phyloP scores from a whole-genome alignment of 2,113 vertebrate genomes.

The Chaetops frenatus region DNA sequence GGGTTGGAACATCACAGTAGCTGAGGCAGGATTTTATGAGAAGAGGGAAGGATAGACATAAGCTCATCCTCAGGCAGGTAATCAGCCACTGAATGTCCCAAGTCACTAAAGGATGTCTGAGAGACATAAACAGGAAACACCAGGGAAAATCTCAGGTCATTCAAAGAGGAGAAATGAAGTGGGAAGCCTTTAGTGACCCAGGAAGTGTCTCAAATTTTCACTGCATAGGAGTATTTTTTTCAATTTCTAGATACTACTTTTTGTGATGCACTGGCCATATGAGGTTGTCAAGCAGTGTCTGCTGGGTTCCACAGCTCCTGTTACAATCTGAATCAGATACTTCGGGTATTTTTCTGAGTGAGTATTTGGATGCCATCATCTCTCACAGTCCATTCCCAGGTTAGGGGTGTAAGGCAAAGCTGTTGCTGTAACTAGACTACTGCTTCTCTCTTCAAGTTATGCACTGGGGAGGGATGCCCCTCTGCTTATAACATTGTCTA shows the following conservation, averaged over 20 bases:
- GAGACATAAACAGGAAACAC: background rate
- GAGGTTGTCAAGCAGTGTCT: background rate
- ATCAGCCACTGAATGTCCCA: background rate
- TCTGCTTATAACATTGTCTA: background rate
- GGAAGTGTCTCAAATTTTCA: background rate
- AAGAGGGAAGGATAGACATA: background rate
- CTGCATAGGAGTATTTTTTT: background rate
- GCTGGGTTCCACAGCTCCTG: background rate
- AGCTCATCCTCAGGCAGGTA: background rate
- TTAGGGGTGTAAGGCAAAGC: background rate
- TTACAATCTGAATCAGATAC: background rate
- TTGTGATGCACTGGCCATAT: background rate
- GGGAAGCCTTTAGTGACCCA: background rate
- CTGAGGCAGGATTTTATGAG: background rate
- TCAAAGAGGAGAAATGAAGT: background rate
- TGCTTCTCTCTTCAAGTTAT: background rate
- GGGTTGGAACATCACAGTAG: background rate
- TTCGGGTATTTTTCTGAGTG: background rate
- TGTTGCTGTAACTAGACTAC: background rate
- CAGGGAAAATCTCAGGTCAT: background rate
- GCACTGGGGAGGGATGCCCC: background rate
- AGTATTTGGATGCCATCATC: background rate
- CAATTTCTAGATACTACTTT: background rate
- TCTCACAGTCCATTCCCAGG: background rate
- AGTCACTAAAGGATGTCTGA: background rate